Evolutionary conservation across 2,888 invertebrate species (phyloP).

Genomic region (Acrobasis repandana): DNA sequence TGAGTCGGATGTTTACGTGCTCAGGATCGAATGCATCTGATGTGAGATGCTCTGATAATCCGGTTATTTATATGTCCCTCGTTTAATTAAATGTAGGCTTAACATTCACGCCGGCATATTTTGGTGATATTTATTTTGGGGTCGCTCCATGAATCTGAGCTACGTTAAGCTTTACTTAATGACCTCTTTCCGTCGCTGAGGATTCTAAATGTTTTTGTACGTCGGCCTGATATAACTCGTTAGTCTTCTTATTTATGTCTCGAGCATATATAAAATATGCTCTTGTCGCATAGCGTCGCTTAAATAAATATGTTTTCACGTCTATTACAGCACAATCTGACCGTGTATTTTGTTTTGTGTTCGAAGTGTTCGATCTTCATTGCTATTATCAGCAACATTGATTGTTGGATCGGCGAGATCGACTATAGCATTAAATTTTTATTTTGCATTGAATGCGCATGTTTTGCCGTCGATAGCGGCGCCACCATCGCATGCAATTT

Average conservation of each 20-base stretch:
- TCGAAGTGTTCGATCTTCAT: not conserved
- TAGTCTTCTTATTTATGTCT: constrained; percentile 17
- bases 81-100: constrained; percentile 64
- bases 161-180: constrained; percentile 58
- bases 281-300: constrained; percentile 20
- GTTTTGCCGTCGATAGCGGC: constrained; percentile 40
- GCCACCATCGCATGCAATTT: constrained; percentile 67
- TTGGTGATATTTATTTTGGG: constrained; percentile 61
- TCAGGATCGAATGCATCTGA: constrained; percentile 47
- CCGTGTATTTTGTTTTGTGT: no score
- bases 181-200: constrained; percentile 46
- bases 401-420: constrained; percentile 1
- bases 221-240: constrained; percentile 9
- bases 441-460: constrained; percentile 22
- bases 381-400: constrained; percentile 1
- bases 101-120: constrained; percentile 40
- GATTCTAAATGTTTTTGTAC: constrained; percentile 20
- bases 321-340: not conserved
- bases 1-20: constrained; percentile 29
- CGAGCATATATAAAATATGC: constrained; percentile 6
- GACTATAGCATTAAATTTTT: constrained; percentile 9
- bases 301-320: not conserved
- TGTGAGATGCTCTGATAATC: constrained; percentile 71
- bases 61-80: constrained; percentile 69
- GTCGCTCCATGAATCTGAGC: constrained; percentile 46